Evolutionary conservation across 2,888 invertebrate species (phyloP), one percentile per base, ranked within the genome.

Genomic region (Balanococcus diminutus): DNA sequence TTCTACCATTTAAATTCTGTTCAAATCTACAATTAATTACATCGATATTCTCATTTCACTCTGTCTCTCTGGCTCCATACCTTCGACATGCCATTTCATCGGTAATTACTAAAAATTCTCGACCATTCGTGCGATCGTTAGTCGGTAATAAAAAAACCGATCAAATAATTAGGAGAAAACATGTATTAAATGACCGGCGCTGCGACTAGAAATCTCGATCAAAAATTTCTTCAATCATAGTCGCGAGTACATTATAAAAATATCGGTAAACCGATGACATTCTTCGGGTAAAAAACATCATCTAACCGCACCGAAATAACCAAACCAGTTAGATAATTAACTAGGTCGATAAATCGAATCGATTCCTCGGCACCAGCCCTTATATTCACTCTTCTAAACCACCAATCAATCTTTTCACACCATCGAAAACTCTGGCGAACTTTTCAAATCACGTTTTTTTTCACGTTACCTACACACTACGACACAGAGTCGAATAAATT

Each of bases 131-230:
- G n/a, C 14, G 4, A 25, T 61, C 61, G 9, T 11, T 61, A 56
- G 22, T 8, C 67, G 28, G 28, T 67, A 67, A 67, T 28, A 67
- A 67, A 67, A n/a, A 67, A 67, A 67, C 67, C 67, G 67, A 67
- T 67, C 28, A 67, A 67, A 67, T 67, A 67, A 67, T 67, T 28
- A 67, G 67, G 67, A 67, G 67, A 67, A 67, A 67, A 67, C 67
- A 67, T 28, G 28, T 25, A 67, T 67, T 67, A 67, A 25, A 56
- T 56, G 22, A 1, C 11, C 56, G 56, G 14, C 51, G 19, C 36
- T 4, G 36, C n/a, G 51, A 28, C 28, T 67, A 67, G 67, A 67
- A 67, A 67, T 67, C 67, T 28, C 67, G 67, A 28, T 67, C 11
- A 67, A 67, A 51, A 67, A 28, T 67, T 67, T 28, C 3, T 31